phyloP scores from a whole-genome alignment of 1,140 invertebrate genomes.

The Drosophila trapezifrons region DNA sequence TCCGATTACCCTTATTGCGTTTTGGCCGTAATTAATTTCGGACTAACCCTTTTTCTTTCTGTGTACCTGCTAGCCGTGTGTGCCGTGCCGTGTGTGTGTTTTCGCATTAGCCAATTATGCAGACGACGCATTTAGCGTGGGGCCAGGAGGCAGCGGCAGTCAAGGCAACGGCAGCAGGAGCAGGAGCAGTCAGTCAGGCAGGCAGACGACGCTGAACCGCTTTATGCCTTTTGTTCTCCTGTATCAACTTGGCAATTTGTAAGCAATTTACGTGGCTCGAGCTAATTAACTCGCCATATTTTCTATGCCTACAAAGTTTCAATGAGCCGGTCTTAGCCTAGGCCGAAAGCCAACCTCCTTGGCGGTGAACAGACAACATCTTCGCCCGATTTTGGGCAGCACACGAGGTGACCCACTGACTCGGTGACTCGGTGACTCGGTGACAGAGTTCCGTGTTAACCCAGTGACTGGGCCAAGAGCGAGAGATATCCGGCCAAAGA shows the following conservation, averaged over 20 bases:
- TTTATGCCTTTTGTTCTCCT: constrained; percentile 51
- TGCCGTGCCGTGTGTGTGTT: constrained; percentile 11
- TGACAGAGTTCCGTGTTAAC: constrained; percentile 72
- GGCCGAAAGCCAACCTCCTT: constrained; percentile 27
- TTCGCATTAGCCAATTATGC: constrained; percentile 44
- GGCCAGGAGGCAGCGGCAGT: constrained; percentile 12
- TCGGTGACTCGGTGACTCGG: constrained; percentile 73
- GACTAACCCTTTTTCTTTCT: constrained; percentile 9
- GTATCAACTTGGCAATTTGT: constrained; percentile 62
- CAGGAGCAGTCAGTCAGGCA: constrained; percentile 32
- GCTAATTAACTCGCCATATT: constrained; percentile 77
- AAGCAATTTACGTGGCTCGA: constrained; percentile 69
- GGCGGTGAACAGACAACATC: constrained; percentile 20
- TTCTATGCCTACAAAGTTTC: constrained; percentile 75
- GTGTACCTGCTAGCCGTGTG: constrained; percentile 1
- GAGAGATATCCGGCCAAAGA: constrained; percentile 5
- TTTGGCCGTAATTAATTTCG: constrained; percentile 13
- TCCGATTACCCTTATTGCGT: constrained; percentile 25
- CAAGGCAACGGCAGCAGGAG: constrained; percentile 32
- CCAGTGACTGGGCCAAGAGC: constrained; percentile 54
- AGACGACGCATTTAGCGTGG: constrained; percentile 35
- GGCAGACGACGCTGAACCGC: constrained; percentile 19
- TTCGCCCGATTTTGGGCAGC: constrained; percentile 11
- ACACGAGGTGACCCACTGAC: constrained; percentile 57
- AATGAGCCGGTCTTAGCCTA: constrained; percentile 56